These are phyloP conservation scores for Carapus acus DNA, from an alignment of 2,797 vertebrate species.

Conservation along the genomic window DNA sequence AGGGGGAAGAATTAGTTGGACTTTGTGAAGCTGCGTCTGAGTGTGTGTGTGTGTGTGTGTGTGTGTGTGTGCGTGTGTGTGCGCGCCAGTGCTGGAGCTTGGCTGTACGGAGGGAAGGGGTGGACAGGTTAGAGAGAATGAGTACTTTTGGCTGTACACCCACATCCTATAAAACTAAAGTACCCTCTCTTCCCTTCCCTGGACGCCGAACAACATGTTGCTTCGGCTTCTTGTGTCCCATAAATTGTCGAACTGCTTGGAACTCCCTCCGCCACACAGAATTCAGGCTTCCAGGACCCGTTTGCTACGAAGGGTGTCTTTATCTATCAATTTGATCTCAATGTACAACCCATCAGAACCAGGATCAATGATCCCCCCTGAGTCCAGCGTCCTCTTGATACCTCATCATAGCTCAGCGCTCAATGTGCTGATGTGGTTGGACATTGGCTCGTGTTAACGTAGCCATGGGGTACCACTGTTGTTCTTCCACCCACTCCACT, in stretches of 20 bases:
- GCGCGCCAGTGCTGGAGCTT: constrained; percentile 20
- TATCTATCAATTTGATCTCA: constrained; percentile 18
- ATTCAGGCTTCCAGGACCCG: constrained; percentile 1
- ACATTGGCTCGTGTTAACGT: constrained; percentile 62
- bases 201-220: constrained; percentile 50
- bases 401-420: constrained; percentile 44
- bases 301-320: constrained; percentile 19
- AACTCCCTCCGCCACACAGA: constrained; percentile 9
- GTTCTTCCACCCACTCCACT: constrained; percentile 49
- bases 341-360: constrained; percentile 16
- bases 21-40: constrained; percentile 7
- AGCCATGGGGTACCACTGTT: constrained; percentile 65
- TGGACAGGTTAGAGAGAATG: constrained; percentile 50
- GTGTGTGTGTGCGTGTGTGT: constrained; percentile 7
- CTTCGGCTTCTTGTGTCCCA: constrained; percentile 27
- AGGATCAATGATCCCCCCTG: constrained; percentile 10
- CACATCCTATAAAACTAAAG: constrained; percentile 56
- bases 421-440: constrained; percentile 68
- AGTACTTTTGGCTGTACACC: constrained; percentile 56
- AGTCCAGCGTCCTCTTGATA: constrained; percentile 17
- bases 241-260: constrained; percentile 43
- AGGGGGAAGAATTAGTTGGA: constrained; percentile 4
- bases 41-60: constrained; percentile 17
- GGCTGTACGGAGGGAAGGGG: constrained; percentile 44
- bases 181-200: constrained; percentile 33